Conservation (phyloP, 2,113 vertebrate species). For the Sialia sialis region DNA sequence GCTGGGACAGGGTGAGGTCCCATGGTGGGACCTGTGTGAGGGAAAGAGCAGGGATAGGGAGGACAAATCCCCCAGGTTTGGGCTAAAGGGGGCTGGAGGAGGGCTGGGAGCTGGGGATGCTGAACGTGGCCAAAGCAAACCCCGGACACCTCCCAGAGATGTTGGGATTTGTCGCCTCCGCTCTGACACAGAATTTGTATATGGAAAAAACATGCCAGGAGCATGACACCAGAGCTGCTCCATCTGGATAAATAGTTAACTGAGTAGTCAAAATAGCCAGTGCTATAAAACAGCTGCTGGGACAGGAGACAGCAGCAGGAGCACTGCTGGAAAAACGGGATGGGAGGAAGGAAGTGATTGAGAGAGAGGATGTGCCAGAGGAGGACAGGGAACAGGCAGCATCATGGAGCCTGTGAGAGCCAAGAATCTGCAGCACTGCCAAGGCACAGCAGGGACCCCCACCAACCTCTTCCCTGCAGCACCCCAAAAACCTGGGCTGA, state of each 20-base stretch:
- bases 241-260: slow-evolving; percentile 57
- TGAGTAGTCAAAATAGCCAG: slow-evolving; percentile 19
- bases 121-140: rapidly evolving
- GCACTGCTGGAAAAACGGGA: background rate
- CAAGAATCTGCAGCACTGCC: background rate
- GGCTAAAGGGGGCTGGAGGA: background rate
- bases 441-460: background rate
- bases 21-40: rapidly evolving
- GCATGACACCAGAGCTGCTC: background rate
- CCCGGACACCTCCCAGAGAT: background rate
- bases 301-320: background rate
- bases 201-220: slow-evolving; percentile 45
- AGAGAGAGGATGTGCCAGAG: background rate
- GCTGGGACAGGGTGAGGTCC: background rate
- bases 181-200: slow-evolving; percentile 32
- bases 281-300: slow-evolving; percentile 45
- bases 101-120: background rate
- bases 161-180: background rate
- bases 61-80: rapidly evolving
- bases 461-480: background rate
- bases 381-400: background rate
- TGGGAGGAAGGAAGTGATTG: background rate
- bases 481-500: background rate
- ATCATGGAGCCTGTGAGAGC: rapidly evolving
- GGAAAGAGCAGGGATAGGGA: rapidly evolving